These are phyloP conservation scores for Eclectus roratus DNA, from an alignment of 2,113 vertebrate species.

Conservation along the genomic window DNA sequence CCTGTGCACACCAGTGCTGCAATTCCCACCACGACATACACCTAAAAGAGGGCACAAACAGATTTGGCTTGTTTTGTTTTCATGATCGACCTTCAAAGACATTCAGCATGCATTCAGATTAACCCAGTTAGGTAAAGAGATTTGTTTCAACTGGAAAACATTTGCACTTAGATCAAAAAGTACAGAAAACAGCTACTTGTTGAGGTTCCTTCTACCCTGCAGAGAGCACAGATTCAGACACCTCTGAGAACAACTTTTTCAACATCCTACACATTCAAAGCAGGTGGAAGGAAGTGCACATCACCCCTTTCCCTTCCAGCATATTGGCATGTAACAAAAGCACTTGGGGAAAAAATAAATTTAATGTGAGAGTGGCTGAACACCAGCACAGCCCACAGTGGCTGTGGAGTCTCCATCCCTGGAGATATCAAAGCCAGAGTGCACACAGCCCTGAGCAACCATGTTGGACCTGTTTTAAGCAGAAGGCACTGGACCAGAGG, in stretches of 20 bases:
- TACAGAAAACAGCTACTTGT: neutral
- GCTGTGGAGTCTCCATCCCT: neutral
- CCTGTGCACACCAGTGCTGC: constrained; percentile 92
- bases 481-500: neutral
- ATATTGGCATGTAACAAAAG: neutral
- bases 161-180: neutral
- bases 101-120: neutral
- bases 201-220: neutral
- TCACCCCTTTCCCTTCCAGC: neutral
- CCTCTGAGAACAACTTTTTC: neutral
- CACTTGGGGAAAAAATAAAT: neutral
- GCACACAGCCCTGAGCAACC: neutral
- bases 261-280: neutral
- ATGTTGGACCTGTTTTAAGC: neutral
- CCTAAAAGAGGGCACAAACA: constrained; percentile 67
- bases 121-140: neutral
- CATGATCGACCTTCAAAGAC: neutral
- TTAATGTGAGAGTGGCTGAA: neutral
- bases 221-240: neutral
- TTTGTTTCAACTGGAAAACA: neutral
- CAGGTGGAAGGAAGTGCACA: neutral
- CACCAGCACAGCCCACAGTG: neutral
- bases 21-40: constrained; percentile 95
- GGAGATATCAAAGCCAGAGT: neutral
- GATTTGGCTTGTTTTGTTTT: neutral